phyloP scores from a whole-genome alignment of 2,888 invertebrate genomes.

The Schizaphis graminum region DNA sequence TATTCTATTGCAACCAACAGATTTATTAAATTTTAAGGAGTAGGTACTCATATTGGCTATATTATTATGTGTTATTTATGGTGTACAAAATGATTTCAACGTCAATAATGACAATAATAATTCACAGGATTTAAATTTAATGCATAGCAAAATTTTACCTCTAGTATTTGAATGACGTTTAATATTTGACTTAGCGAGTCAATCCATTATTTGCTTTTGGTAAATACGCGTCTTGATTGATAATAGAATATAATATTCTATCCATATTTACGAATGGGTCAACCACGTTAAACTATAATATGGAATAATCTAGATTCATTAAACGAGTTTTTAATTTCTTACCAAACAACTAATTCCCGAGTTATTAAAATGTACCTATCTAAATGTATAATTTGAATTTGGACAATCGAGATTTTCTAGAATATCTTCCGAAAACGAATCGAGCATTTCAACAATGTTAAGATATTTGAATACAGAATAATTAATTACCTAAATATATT shows the following conservation, averaged over 20 bases:
- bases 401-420: not conserved
- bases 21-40: not conserved
- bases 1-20: not conserved
- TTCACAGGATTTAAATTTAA: not conserved
- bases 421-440: not conserved
- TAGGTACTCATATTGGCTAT: not conserved
- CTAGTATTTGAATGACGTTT: not conserved
- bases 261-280: not conserved
- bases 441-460: not conserved
- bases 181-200: not conserved
- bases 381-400: not conserved
- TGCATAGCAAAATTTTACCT: not conserved
- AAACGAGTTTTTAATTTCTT: not conserved
- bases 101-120: not conserved
- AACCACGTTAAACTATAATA: not conserved
- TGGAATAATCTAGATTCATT: not conserved
- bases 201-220: not conserved
- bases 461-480: not conserved
- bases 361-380: not conserved
- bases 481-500: not conserved
- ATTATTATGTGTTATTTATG: not conserved
- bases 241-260: not conserved
- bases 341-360: not conserved
- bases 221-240: constrained; percentile 3
- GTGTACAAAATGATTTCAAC: not conserved